These are phyloP conservation scores for Microplitis deprimator DNA, from an alignment of 2,888 invertebrate genomes.

Conservation along the genomic window DNA sequence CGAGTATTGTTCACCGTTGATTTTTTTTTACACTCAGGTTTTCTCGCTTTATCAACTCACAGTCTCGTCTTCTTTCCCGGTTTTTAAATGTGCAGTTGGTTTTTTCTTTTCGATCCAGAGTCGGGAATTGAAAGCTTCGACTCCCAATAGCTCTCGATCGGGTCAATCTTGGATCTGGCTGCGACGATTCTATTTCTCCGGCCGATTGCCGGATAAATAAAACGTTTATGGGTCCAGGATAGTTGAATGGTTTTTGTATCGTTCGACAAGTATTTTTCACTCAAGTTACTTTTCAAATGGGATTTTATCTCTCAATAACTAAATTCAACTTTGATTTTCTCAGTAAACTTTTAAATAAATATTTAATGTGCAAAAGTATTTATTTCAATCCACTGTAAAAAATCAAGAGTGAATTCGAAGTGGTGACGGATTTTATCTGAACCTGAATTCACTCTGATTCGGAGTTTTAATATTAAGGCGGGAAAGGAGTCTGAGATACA, in stretches of 20 bases:
- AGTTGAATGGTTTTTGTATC: constrained; percentile 30
- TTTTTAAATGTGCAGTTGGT: constrained; percentile 38
- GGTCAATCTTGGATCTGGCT: constrained; percentile 50
- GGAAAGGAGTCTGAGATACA: too few relatives aligned
- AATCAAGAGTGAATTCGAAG: too few relatives aligned
- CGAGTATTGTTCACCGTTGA: constrained; percentile 60
- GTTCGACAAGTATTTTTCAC: constrained; percentile 28
- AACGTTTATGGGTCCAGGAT: constrained; percentile 54
- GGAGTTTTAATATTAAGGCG: too few relatives aligned
- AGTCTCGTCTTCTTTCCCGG: constrained; percentile 8
- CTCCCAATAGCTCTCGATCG: constrained; percentile 58
- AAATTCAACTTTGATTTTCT: constrained; percentile 21
- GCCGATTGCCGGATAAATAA: constrained; percentile 50
- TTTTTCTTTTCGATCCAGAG: constrained; percentile 28
- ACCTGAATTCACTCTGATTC: too few relatives aligned
- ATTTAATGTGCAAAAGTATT: not conserved
- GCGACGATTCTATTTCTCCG: constrained; percentile 61
- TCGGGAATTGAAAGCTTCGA: constrained; percentile 67
- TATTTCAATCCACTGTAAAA: not conserved
- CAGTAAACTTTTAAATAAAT: constrained; percentile 6
- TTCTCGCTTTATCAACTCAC: constrained; percentile 41
- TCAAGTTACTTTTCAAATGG: constrained; percentile 55
- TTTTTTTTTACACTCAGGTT: constrained; percentile 33
- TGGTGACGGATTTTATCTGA: too few relatives aligned
- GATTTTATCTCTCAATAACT: constrained; percentile 55